phyloP scores from a whole-genome alignment of 2,797 vertebrate species.

The Notamacropus eugenii region DNA sequence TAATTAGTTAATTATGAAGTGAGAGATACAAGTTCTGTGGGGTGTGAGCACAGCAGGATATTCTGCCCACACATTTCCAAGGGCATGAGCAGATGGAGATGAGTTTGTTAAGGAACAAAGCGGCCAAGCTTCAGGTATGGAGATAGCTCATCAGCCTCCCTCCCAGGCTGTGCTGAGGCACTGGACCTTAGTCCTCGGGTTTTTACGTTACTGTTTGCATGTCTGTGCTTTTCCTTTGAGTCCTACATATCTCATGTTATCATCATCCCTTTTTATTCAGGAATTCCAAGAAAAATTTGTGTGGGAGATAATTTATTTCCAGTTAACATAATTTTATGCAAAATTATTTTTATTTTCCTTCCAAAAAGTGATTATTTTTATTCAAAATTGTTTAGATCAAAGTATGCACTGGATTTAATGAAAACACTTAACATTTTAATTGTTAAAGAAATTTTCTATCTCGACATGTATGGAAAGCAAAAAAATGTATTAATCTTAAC shows the following conservation, averaged over 20 bases:
- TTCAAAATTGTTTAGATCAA: conserved; percentile 44
- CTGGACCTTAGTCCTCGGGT: conserved; percentile 62
- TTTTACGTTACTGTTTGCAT: conserved; percentile 53
- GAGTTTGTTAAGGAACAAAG: conserved; percentile 80
- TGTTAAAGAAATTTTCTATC: conserved; percentile 47
- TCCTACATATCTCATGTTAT: neutral
- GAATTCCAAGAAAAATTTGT: neutral
- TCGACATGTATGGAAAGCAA: conserved; percentile 57
- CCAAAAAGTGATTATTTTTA: neutral
- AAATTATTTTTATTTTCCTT: conserved; percentile 43
- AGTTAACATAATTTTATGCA: conserved; percentile 1
- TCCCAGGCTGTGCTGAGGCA: conserved; percentile 52
- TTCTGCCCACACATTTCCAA: conserved; percentile 80
- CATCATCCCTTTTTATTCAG: neutral
- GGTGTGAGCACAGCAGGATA: conserved; percentile 80
- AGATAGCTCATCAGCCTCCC: conserved; percentile 69
- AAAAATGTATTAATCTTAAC: conserved; percentile 44
- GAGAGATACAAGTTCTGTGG: conserved; percentile 80
- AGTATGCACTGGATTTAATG: conserved; percentile 34
- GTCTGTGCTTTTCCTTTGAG: conserved; percentile 43
- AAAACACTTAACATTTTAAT: conserved; percentile 35
- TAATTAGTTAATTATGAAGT: conserved; percentile 92
- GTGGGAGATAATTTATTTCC: conserved; percentile 43
- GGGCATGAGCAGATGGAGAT: conserved; percentile 83
- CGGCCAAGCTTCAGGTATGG: conserved; percentile 69